phyloP scores from a whole-genome alignment of 2,113 vertebrate genomes.

The Herpailurus yagouaroundi region DNA sequence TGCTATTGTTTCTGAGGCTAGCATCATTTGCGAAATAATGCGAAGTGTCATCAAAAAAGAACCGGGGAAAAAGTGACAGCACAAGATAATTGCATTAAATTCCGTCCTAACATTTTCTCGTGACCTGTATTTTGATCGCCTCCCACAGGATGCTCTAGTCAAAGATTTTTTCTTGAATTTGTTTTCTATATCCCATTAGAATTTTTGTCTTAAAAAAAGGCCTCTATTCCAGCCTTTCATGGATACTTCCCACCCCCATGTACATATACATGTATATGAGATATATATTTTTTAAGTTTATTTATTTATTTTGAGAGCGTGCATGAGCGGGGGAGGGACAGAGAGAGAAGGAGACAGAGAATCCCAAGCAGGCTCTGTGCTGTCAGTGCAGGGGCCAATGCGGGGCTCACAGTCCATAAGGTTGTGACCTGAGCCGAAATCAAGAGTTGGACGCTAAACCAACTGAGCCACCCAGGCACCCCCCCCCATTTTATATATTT shows the following conservation, averaged over 20 bases:
- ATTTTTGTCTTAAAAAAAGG: background rate
- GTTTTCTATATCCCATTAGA: slow-evolving; percentile 6
- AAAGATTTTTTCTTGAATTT: background rate
- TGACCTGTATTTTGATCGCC: background rate
- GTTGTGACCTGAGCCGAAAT: background rate
- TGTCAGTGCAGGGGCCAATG: background rate
- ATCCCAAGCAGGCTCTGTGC: background rate
- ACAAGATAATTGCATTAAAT: slow-evolving; percentile 17
- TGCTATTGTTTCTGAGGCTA: slow-evolving; percentile 31
- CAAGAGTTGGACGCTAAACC: background rate
- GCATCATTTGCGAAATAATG: background rate
- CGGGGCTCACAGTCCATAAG: background rate
- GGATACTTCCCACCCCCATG: background rate
- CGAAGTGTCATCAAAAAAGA: slow-evolving; percentile 45
- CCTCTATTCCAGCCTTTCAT: background rate
- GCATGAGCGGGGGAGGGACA: background rate
- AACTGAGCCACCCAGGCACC: background rate
- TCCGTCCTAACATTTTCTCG: background rate
- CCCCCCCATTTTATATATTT: background rate
- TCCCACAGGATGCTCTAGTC: background rate
- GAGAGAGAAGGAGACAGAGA: background rate
- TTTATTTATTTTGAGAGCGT: background rate
- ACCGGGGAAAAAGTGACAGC: slow-evolving; percentile 16
- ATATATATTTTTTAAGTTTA: background rate
- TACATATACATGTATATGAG: too few species aligned